These are phyloP conservation scores for Eudemis profundana DNA, from an alignment of 2,888 invertebrate species.

Conservation along the genomic window DNA sequence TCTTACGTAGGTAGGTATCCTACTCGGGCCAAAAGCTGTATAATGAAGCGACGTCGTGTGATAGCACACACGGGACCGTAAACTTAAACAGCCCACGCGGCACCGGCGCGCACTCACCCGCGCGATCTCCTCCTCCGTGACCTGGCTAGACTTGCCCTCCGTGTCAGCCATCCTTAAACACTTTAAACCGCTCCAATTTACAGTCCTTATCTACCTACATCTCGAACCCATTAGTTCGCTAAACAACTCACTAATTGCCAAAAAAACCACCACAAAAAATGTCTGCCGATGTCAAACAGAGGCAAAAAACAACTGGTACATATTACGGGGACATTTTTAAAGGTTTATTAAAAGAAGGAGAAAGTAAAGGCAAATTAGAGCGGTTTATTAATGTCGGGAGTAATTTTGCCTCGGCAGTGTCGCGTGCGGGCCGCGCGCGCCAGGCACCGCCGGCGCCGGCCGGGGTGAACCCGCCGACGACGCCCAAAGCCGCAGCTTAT, in stretches of 20 bases:
- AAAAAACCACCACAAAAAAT: conserved; percentile 60
- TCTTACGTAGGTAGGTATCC: too few relatives aligned
- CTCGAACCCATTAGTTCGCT: conserved; percentile 45
- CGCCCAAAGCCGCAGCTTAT: not conserved
- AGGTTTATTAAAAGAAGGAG: conserved; percentile 82
- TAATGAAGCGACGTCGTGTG: conserved; percentile 12
- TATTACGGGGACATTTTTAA: conserved; percentile 75
- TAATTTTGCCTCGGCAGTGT: conserved; percentile 72
- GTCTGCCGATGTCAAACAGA: conserved; percentile 73
- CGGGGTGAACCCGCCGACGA: not conserved
- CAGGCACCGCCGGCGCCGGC: conserved; percentile 53
- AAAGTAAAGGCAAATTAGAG: conserved; percentile 82
- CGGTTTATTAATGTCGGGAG: conserved; percentile 82
- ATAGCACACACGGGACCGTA: conserved; percentile 15
- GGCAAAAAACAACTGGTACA: conserved; percentile 83
- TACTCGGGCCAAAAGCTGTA: conserved; percentile 2
- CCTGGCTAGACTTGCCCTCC: conserved; percentile 64
- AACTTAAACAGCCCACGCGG: conserved; percentile 20
- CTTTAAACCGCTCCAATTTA: conserved; percentile 22
- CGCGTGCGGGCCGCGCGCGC: conserved; percentile 63
- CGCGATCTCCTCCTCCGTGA: conserved; percentile 79
- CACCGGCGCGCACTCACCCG: conserved; percentile 59
- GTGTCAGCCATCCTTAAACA: conserved; percentile 62
- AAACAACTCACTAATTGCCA: conserved; percentile 47
- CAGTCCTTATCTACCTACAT: conserved; percentile 28